Evolutionary conservation across 2,888 invertebrate genomes (phyloP).

Genomic region (Caenorhabditis zanzibari): DNA sequence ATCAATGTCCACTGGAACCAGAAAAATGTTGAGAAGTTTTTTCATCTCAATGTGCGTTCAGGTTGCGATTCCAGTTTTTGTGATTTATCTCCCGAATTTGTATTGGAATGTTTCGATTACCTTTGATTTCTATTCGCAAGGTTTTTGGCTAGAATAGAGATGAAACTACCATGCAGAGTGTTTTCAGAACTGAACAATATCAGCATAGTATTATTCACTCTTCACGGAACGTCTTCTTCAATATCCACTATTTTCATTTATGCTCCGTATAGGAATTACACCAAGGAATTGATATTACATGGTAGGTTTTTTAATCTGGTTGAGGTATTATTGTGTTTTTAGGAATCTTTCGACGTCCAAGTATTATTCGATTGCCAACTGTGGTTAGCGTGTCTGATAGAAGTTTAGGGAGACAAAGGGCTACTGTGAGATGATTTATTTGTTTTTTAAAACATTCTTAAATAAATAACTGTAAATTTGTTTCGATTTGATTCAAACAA

Average conservation of each 20-base stretch:
- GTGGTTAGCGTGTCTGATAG: constrained; percentile 9
- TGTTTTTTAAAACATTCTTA: too few relatives aligned
- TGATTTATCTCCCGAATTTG: constrained; percentile 38
- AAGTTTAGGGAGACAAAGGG: neutral
- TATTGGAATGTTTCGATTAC: constrained; percentile 54
- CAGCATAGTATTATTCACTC: constrained; percentile 46
- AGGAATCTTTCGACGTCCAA: neutral
- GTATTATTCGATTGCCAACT: neutral
- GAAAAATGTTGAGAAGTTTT: constrained; percentile 39
- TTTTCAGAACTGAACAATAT: constrained; percentile 51
- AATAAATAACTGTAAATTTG: too few relatives aligned
- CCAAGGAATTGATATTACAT: constrained; percentile 6
- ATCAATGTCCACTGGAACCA: constrained; percentile 29
- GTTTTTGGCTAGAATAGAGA: neutral
- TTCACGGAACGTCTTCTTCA: constrained; percentile 51
- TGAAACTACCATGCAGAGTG: neutral
- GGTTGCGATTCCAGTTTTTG: constrained; percentile 33
- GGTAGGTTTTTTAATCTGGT: constrained; percentile 1
- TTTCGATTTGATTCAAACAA: too few relatives aligned
- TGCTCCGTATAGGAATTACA: constrained; percentile 36
- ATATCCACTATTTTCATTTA: constrained; percentile 46
- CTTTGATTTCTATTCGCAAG: constrained; percentile 41
- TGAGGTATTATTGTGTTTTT: neutral
- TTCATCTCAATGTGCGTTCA: constrained; percentile 45
- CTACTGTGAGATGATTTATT: neutral